phyloP scores from a whole-genome alignment of 2,797 vertebrate genomes.

The Nyctibius grandis region DNA sequence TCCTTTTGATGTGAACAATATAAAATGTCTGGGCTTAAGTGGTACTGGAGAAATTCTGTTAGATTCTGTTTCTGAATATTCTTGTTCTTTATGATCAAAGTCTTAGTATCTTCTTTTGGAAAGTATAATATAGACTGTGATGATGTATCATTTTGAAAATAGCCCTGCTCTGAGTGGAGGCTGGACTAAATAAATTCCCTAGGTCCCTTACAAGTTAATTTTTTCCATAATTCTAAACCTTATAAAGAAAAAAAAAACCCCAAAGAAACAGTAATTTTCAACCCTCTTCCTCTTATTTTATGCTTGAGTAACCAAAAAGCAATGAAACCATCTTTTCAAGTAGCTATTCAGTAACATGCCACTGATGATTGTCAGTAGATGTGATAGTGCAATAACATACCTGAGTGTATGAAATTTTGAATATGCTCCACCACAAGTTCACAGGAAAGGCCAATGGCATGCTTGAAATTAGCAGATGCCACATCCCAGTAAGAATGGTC shows the following conservation, averaged over 20 bases:
- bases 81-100: not conserved
- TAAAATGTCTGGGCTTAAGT: not conserved
- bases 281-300: not conserved
- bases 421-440: constrained; percentile 97
- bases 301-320: not conserved
- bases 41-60: not conserved
- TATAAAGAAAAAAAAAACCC: not conserved
- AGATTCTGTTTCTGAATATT: not conserved
- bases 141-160: not conserved
- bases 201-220: not conserved
- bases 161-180: not conserved
- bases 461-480: constrained; percentile 95
- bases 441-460: constrained; percentile 94
- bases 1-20: not conserved
- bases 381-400: constrained; percentile 58
- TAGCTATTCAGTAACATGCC: not conserved
- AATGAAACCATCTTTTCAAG: not conserved
- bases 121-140: not conserved
- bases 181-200: not conserved
- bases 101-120: not conserved
- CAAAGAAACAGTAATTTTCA: not conserved
- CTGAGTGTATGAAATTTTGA: constrained; percentile 93
- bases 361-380: not conserved
- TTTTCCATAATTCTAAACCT: not conserved
- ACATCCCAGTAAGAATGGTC: constrained; percentile 95